phyloP scores from a whole-genome alignment of 1,140 invertebrate genomes.

The Bombus picipes region DNA sequence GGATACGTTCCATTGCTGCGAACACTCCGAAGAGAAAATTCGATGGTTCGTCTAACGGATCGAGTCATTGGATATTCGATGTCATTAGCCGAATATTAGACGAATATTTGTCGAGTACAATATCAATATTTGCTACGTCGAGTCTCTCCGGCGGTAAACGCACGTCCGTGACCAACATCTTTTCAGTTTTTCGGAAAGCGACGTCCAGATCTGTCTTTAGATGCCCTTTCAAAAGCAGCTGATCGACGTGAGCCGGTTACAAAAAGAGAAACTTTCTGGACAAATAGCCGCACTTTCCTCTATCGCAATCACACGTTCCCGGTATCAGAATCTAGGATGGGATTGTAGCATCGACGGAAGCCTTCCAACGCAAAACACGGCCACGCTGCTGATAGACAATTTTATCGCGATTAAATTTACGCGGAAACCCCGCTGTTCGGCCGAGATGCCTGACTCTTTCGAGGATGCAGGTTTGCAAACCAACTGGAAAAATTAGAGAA shows the following conservation, averaged over 20 bases:
- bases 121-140: background rate
- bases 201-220: background rate
- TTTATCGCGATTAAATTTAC: background rate
- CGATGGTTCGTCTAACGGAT: background rate
- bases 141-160: background rate
- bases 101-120: background rate
- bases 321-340: slow-evolving; percentile 5
- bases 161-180: too few species aligned
- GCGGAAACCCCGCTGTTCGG: background rate
- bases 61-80: background rate
- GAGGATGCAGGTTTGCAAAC: background rate
- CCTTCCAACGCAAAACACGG: background rate
- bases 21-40: background rate
- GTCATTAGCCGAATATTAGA: background rate
- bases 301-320: background rate
- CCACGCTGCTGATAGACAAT: background rate
- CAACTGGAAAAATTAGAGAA: slow-evolving; percentile 12
- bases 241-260: slow-evolving; percentile 5
- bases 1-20: background rate
- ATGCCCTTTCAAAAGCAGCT: background rate
- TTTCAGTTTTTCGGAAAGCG: background rate
- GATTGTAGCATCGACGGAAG: background rate
- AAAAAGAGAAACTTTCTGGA: slow-evolving; percentile 21
- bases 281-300: slow-evolving; percentile 16
- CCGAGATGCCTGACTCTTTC: background rate